Conservation (phyloP, 2,888 invertebrate genomes). For the Ectemnius lituratus region DNA sequence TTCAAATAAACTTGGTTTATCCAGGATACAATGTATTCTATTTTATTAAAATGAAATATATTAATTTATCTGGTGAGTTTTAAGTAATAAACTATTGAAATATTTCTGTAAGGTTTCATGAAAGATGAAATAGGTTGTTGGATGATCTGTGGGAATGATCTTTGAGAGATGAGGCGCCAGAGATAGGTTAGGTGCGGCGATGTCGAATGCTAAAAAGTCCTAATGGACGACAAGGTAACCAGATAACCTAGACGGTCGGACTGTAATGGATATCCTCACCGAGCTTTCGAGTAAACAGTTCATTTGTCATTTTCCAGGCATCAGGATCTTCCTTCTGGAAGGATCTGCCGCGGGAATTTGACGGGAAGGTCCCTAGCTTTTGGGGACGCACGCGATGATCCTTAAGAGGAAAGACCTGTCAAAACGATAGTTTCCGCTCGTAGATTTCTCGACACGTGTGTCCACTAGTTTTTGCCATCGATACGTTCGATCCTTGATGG, state of each 20-base stretch:
- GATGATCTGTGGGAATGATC: not conserved
- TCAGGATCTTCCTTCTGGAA: constrained; percentile 1
- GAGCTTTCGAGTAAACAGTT: constrained; percentile 69
- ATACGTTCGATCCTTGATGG: constrained; percentile 49
- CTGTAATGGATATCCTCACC: constrained; percentile 64
- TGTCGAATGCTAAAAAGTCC: constrained; percentile 61
- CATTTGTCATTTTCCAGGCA: constrained; percentile 67
- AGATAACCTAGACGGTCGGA: constrained; percentile 47
- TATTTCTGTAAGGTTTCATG: too few relatives aligned
- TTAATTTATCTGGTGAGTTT: too few relatives aligned
- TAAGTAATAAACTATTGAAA: too few relatives aligned
- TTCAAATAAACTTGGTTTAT: too few relatives aligned
- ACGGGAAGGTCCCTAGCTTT: constrained; percentile 22
- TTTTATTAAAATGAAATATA: too few relatives aligned
- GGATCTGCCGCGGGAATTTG: constrained; percentile 15
- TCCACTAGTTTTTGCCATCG: constrained; percentile 48
- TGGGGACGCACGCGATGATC: constrained; percentile 39
- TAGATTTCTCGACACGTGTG: constrained; percentile 33
- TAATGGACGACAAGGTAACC: constrained; percentile 66
- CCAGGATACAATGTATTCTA: too few relatives aligned
- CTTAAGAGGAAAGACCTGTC: constrained; percentile 57
- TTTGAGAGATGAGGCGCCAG: constrained; percentile 50
- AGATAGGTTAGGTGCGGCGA: constrained; percentile 55
- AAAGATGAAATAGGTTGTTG: too few relatives aligned
- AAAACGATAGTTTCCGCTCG: constrained; percentile 44